Evolutionary conservation across 2,888 invertebrate genomes (phyloP), one percentile per base, ranked within the genome.

Genomic region (Latrodectus hesperus): DNA sequence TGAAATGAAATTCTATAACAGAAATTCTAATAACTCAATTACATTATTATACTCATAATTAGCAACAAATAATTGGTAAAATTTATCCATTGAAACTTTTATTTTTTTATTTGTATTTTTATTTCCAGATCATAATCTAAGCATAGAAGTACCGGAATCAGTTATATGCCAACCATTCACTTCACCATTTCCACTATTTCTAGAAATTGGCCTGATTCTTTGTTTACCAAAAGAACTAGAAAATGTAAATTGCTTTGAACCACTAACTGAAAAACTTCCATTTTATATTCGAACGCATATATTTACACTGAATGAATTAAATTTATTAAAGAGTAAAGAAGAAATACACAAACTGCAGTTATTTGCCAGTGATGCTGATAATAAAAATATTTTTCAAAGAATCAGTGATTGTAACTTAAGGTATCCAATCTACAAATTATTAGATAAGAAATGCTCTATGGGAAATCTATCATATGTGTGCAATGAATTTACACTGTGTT

Each of bases 161-260:
- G 52, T 72, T 67, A 26, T 81, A 17, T 64, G 80, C 12, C n/a
- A 64, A 49, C 49, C 65, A 11, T 70, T 55, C 53, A n/a, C 17
- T 10, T 67, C 75, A 12, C 51, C 17, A 53, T 81, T 81, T 17
- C 86, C 86, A 17, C 55, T 87, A 38, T 55, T 71, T 26, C 17
- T 87, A 5, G 86, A 87, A 81, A 67, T 87, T 8, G 86, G 86
- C 14, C 67, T 87, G 11, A 53, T 87, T 68, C 51, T 87, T 70
- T 67, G 53, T 14, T 26, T 81, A 55, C 86, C 86, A n/a, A 49
- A 77, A 65, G 26, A 55, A 16, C 55, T 75, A 17, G 77, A 49
- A 53, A 9, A 4, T 11, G 38, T 73, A n/a, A 55, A 72, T 26
- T 72, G 73, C 53, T 87, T 81, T 22, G 55, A 65, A 16, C 16